Percentiles rank a stretch among this genome's conserved stretches.
Conservation (phyloP, 2,888 invertebrate genomes). For the Nezara viridula region DNA sequence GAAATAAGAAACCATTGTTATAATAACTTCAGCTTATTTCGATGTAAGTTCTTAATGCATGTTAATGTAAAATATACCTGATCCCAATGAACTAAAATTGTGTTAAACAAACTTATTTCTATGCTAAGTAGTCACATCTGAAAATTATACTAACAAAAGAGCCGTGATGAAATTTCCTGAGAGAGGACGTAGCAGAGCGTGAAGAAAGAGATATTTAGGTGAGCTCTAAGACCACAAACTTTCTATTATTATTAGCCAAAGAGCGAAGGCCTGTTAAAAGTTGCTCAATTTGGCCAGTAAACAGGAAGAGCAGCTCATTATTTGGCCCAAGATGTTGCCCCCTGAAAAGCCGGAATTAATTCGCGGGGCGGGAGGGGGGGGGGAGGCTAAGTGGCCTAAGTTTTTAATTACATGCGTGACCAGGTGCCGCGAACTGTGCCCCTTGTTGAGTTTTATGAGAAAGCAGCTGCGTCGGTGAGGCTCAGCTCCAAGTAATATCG, state of each 20-base stretch:
- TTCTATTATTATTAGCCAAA: constrained; percentile 37
- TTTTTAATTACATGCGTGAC: constrained; percentile 55
- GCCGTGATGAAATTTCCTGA: neutral
- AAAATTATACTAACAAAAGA: constrained; percentile 35
- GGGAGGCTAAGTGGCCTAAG: neutral
- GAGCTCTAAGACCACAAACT: constrained; percentile 22
- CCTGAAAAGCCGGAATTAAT: constrained; percentile 37
- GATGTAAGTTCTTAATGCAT: neutral
- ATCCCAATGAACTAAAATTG: neutral
- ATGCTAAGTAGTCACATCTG: constrained; percentile 23
- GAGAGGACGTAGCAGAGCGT: neutral
- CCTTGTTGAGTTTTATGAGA: neutral
- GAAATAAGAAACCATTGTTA: no score
- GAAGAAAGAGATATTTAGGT: constrained; percentile 40
- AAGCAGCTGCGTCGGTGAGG: neutral
- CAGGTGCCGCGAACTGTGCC: constrained; percentile 42
- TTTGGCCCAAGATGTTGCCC: constrained; percentile 44
- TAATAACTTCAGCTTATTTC: no score
- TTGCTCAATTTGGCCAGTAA: constrained; percentile 52
- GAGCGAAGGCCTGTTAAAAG: constrained; percentile 42
- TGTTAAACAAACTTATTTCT: constrained; percentile 21
- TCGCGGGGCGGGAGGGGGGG: neutral
- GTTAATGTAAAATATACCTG: neutral
- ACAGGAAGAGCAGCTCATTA: constrained; percentile 50
- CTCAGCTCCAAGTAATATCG: neutral